Base-by-base conservation (phyloP, 2,113 vertebrate genomes). In the Podiceps cristatus region DNA sequence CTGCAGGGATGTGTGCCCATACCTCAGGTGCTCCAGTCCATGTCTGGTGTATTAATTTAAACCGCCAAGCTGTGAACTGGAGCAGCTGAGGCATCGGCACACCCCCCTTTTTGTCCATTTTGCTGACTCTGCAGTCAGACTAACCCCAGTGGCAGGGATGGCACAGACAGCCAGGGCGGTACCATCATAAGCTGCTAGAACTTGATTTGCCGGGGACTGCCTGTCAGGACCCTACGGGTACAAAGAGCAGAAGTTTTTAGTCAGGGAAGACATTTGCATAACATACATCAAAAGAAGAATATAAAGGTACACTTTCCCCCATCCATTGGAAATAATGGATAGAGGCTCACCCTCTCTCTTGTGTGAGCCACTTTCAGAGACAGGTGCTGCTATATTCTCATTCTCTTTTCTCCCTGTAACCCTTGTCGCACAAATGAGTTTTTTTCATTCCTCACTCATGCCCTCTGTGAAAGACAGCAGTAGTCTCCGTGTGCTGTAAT, bases 391-490 rank as follows among this genome's bases (percentile, higher is more conserved):
- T 83, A n/a, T 12, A 50, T 71, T 59, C 53, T 87, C 81, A 67
- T 86, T 93, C 72, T 93, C 50, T 91, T 73, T 88, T 83, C 59
- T 85, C 55, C 86, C 56, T 62, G 82, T 93, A 93, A 96, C 77
- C 91, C 79, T 91, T 95, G 94, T 97, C 5, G 5, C 95, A 95
- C 92, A 97, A 96, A 97, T 95, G 80, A 96, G 67, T 7, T 66
- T 95, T 90, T 95, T 97, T 83, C 67, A 56, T 90, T 92, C 58
- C 60, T 93, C n/a, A 53, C 58, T 96, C 82, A 67, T 89, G 77
- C 72, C 58, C 78, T 91, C 91, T 4, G 4, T 94, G 94, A 97
- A 97, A 97, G 97, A 96, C 92, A 93, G 92, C 71, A 77, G 56
- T 93, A 94, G 67, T 74, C 78, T 94, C 86, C 10, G 4, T 90